Conservation (phyloP, 2,888 invertebrate genomes). For the Stenodera caucasica region DNA sequence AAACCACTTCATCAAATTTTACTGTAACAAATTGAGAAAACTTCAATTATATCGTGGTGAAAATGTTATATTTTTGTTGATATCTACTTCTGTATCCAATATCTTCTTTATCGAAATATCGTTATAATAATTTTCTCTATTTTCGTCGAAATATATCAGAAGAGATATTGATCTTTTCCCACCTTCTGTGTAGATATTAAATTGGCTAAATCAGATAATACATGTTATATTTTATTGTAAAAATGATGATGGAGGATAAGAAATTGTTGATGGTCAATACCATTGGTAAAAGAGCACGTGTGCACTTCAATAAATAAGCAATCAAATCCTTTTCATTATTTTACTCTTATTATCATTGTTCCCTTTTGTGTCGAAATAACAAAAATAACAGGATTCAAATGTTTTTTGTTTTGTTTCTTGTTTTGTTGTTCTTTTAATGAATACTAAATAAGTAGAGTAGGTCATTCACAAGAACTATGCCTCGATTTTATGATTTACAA, state of each 20-base stretch:
- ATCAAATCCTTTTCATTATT: neutral
- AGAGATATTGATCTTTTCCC: neutral
- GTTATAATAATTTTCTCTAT: too few relatives aligned
- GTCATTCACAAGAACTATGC: too few relatives aligned
- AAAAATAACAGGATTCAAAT: neutral
- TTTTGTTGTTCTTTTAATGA: too few relatives aligned
- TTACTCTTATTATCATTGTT: neutral
- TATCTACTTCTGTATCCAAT: too few relatives aligned
- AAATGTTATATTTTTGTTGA: too few relatives aligned
- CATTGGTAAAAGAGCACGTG: neutral
- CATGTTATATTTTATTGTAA: neutral
- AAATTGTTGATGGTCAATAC: neutral
- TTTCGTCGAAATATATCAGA: too few relatives aligned
- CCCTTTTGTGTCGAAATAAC: neutral
- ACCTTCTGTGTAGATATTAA: neutral
- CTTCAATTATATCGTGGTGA: too few relatives aligned
- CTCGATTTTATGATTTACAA: too few relatives aligned
- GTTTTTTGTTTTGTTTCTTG: too few relatives aligned
- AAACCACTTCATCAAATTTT: neutral
- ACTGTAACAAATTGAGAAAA: neutral
- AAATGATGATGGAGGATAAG: neutral
- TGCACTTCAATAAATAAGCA: neutral
- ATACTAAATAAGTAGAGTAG: too few relatives aligned
- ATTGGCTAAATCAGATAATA: neutral
- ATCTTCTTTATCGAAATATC: too few relatives aligned